Evolutionary conservation across 2,797 vertebrate species (phyloP).

Genomic region (Sorex maritimensis): DNA sequence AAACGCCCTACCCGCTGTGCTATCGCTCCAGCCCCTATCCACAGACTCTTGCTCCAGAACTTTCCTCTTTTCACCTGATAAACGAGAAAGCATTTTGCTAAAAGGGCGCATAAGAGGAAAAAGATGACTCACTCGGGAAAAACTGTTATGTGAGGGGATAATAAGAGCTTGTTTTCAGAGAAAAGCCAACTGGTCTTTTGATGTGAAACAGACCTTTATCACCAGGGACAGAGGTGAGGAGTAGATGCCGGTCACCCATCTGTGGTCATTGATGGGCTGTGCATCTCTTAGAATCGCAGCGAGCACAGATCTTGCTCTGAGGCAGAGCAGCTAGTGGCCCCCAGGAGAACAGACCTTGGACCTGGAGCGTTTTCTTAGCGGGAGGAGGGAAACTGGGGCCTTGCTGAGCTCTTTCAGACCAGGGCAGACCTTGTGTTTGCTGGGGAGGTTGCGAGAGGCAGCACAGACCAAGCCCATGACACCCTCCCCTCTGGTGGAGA

Average conservation of each 20-base stretch:
- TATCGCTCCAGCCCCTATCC: too few relatives aligned
- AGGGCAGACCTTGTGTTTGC: not conserved
- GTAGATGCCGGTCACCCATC: not conserved
- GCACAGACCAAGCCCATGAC: not conserved
- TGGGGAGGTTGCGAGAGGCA: not conserved
- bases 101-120: constrained; percentile 34
- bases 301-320: not conserved
- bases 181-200: constrained; percentile 15
- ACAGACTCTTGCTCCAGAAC: not conserved
- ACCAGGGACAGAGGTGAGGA: constrained; percentile 33
- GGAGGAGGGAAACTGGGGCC: not conserved
- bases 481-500: too few relatives aligned
- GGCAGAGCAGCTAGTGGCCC: not conserved
- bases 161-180: not conserved
- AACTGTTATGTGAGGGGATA: not conserved
- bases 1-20: too few relatives aligned
- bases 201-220: constrained; percentile 1
- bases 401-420: not conserved
- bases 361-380: not conserved
- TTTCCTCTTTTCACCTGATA: constrained; percentile 25
- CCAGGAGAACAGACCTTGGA: not conserved
- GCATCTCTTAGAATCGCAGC: not conserved
- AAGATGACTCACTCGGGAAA: not conserved
- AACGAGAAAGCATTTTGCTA: constrained; percentile 32
- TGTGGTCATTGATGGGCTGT: not conserved